Base-by-base conservation (phyloP, 2,888 invertebrate species). In the Acanthosepion esculentum region DNA sequence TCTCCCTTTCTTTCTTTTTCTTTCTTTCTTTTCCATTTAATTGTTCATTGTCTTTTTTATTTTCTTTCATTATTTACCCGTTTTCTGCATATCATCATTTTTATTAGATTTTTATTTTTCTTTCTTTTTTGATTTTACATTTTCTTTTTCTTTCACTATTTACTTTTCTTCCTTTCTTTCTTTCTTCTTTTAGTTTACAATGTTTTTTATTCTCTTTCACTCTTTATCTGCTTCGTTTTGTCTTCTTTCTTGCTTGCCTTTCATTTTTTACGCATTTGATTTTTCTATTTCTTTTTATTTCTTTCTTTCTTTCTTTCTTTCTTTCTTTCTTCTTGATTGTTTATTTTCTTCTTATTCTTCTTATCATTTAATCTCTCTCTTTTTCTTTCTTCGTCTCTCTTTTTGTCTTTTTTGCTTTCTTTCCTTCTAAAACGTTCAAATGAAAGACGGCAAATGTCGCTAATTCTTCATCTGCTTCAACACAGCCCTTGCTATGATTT, bases 381-480 rank as follows among this genome's bases (percentile, higher is more conserved):
- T 10, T 33, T 33, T n/a, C n/a, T 12, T 33, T n/a, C 15, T 5
- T 23, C n/a, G 2, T 12, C n/a, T 78, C n/a, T 78, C 12, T 33
- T 33, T 33, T 0, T 78, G n/a, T 78, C n/a, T 12, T 78, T n/a
- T 4, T 23, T 0, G 6, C 23, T 59, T 20, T 12, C 78, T n/a
- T n/a, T n/a, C n/a, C 23, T 78, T 78, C 78, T 78, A 33, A 78
- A 78, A 78, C 33, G 78, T 78, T 78, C 78, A 78, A 78, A 33
- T 93, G 50, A 93, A 93, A 93, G 48, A 93, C 93, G 50, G 48
- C 93, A 93, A 93, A 93, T 93, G 93, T 93, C 93, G 93, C 50
- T 93, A 50, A 93, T 93, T 93, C 93, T 50, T 93, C 93, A 93
- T 93, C 93, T 93, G 93, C 50, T 93, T 53, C 93, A 93, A 93